Conservation (phyloP, 35 echinoderm and acorn worm species). For the Eucidaris tribuloides region DNA sequence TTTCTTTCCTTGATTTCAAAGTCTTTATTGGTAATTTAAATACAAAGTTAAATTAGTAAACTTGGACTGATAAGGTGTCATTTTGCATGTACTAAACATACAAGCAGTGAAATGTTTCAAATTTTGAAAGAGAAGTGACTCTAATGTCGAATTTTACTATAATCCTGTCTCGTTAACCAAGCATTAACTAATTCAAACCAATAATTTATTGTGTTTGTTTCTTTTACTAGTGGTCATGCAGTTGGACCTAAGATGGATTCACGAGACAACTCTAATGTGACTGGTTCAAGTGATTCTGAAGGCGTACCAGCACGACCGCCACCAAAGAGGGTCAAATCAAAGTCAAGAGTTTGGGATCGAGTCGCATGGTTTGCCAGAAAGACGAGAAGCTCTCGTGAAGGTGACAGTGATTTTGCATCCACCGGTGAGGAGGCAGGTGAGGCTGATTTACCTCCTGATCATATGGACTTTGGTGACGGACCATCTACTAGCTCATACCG, state of each 20-base stretch:
- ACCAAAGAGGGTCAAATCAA: constrained; percentile 67
- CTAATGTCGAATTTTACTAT: too few relatives aligned
- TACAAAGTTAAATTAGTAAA: too few relatives aligned
- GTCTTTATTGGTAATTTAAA: too few relatives aligned
- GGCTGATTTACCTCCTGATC: constrained; percentile 61
- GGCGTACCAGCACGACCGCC: constrained; percentile 45
- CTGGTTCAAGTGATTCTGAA: constrained; percentile 63
- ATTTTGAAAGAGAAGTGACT: too few relatives aligned
- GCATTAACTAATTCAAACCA: too few relatives aligned
- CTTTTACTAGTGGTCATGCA: too few relatives aligned
- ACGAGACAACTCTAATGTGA: constrained; percentile 30
- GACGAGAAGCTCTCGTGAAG: constrained; percentile 37
- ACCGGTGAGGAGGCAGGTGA: constrained; percentile 53
- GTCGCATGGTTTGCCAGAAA: constrained; percentile 75
- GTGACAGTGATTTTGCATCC: constrained; percentile 46
- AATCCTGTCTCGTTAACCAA: too few relatives aligned
- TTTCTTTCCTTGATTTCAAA: too few relatives aligned
- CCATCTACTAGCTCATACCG: constrained; percentile 77
- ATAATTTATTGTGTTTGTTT: too few relatives aligned
- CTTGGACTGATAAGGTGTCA: too few relatives aligned
- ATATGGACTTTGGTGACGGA: constrained; percentile 77
- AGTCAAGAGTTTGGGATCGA: constrained; percentile 81
- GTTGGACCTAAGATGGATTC: constrained; percentile 47
- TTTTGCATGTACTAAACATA: too few relatives aligned
- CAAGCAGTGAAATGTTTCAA: too few relatives aligned